Percentiles rank a stretch among this genome's conserved stretches.
Conservation (phyloP, 2,797 vertebrate genomes). For the Sandelia bainsii region DNA sequence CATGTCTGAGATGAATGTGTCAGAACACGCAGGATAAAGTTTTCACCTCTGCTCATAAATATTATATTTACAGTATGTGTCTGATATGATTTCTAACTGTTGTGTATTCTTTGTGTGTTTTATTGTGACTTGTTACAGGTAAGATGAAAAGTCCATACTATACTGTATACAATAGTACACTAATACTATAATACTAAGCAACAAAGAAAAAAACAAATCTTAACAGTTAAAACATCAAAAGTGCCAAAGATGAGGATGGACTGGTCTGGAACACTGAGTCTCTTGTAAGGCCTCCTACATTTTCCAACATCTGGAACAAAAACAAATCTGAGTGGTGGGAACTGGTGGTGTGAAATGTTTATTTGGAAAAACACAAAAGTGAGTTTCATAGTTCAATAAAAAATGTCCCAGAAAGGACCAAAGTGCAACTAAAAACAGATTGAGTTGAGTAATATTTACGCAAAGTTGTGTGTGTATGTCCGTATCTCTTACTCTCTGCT, state of each 20-base stretch:
- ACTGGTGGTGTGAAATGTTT: constrained; percentile 25
- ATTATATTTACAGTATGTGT: background rate
- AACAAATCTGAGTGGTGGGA: constrained; percentile 32
- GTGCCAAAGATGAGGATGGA: constrained; percentile 22
- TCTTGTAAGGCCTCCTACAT: constrained; percentile 31
- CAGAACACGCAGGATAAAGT: background rate
- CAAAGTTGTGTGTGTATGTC: background rate
- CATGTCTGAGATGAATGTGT: constrained; percentile 26
- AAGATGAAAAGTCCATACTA: too few relatives aligned
- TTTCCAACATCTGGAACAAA: constrained; percentile 50
- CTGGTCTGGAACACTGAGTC: constrained; percentile 26
- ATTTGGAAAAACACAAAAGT: constrained; percentile 53
- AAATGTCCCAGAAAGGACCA: constrained; percentile 18
- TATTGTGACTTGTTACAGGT: too few relatives aligned
- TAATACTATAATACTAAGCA: background rate
- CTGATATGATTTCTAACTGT: background rate
- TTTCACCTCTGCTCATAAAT: background rate
- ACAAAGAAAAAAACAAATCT: background rate
- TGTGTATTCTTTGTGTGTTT: too few relatives aligned
- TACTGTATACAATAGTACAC: too few relatives aligned
- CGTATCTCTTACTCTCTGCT: background rate
- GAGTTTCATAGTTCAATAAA: constrained; percentile 47
- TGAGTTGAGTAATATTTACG: background rate
- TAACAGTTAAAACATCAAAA: constrained; percentile 48
- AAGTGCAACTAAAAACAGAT: constrained; percentile 25